Evolutionary conservation across 2,797 vertebrate species (phyloP).

Genomic region (Tamandua tetradactyla): DNA sequence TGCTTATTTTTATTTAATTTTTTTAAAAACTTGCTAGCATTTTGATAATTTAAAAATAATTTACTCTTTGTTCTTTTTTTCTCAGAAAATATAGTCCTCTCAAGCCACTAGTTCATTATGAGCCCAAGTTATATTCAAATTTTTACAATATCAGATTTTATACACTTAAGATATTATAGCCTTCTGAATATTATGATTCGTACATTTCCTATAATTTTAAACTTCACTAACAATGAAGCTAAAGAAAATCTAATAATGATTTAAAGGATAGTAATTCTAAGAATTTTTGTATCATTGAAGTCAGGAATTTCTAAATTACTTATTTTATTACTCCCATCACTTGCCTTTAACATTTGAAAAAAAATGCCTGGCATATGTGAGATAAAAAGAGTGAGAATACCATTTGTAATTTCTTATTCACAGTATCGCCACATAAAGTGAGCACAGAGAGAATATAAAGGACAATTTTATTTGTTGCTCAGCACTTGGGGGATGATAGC

Average conservation of each 20-base stretch:
- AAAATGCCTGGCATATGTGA: background rate
- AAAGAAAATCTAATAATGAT: background rate
- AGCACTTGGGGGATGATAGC: background rate
- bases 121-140: background rate
- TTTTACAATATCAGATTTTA: background rate
- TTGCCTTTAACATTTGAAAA: background rate
- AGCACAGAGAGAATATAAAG: background rate
- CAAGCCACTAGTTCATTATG: background rate
- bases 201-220: background rate
- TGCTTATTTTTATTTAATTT: background rate
- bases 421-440: background rate
- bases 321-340: too few species aligned
- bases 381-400: background rate
- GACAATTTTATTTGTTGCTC: background rate
- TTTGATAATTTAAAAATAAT: constrained; percentile 7
- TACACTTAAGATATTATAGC: background rate
- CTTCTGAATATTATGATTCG: background rate
- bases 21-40: background rate
- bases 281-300: background rate
- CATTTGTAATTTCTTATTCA: background rate
- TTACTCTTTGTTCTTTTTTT: background rate
- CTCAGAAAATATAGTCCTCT: background rate
- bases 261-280: background rate
- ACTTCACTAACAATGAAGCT: background rate
- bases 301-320: background rate